A percentile compares a stretch with the other conserved stretches of the same genome.
Conservation (phyloP, 2,888 invertebrate species). For the Junonia oenone region DNA sequence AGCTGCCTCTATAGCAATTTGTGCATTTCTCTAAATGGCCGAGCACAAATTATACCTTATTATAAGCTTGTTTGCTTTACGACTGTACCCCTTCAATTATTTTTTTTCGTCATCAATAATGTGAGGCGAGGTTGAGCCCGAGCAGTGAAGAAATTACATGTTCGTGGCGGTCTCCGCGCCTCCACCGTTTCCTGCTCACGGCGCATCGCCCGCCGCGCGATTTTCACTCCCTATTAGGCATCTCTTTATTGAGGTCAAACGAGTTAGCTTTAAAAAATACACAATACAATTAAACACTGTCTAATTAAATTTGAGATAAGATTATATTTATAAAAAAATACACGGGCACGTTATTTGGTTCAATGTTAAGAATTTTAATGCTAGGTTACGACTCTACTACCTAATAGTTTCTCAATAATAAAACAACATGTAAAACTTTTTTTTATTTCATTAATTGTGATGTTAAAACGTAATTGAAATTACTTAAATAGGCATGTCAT, state of each 20-base stretch:
- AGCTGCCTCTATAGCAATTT: conserved; percentile 74
- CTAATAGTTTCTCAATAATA: no score
- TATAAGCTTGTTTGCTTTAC: conserved; percentile 81
- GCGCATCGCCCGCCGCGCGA: conserved; percentile 21
- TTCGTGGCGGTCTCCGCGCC: conserved; percentile 65
- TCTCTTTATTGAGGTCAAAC: conserved; percentile 40
- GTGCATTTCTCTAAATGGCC: conserved; percentile 79
- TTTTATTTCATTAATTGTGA: no score
- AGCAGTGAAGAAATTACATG: conserved; percentile 71
- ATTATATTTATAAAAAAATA: neutral
- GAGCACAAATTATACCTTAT: conserved; percentile 79
- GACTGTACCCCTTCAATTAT: conserved; percentile 77
- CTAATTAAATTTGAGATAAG: conserved; percentile 28
- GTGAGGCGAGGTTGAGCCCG: conserved; percentile 51
- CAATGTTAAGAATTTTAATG: no score
- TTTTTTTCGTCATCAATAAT: conserved; percentile 76
- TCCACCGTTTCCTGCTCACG: conserved; percentile 50
- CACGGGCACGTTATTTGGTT: no score
- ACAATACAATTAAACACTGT: neutral
- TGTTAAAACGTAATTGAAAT: neutral
- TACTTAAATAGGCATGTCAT: neutral
- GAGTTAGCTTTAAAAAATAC: neutral
- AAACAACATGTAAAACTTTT: no score
- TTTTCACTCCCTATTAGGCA: conserved; percentile 32
- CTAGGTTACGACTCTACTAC: no score